Evolutionary conservation across 2,113 vertebrate species (phyloP).

Genomic region (Grallaria varia): DNA sequence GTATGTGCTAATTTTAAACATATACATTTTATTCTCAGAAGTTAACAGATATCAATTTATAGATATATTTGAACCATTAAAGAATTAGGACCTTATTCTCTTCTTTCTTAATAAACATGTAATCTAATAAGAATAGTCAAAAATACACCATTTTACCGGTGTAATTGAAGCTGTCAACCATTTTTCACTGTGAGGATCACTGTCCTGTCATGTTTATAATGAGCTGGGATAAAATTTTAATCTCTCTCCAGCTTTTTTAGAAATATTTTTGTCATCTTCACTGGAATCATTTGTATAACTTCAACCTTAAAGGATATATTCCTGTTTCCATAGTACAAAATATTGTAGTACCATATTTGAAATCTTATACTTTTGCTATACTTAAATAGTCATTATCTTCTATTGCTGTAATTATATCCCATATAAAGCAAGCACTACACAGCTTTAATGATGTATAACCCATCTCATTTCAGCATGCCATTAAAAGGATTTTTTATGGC

Average conservation of each 20-base stretch:
- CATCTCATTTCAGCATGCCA: neutral
- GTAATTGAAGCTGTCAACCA: neutral
- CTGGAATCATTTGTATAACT: neutral
- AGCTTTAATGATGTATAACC: slow-evolving; percentile 12
- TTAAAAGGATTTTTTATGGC: slow-evolving; percentile 23
- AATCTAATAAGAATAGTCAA: neutral
- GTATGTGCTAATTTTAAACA: neutral
- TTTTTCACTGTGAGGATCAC: neutral
- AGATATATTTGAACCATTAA: neutral
- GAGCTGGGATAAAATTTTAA: neutral
- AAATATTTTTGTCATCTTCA: neutral
- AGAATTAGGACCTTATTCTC: neutral
- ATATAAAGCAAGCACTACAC: slow-evolving; percentile 2
- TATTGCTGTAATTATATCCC: slow-evolving; percentile 18
- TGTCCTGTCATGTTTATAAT: neutral
- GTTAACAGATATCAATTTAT: neutral
- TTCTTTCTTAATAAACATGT: neutral
- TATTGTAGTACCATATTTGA: neutral
- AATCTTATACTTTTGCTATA: neutral
- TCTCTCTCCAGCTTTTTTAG: neutral
- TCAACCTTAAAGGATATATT: neutral
- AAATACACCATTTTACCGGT: neutral
- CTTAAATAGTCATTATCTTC: slow-evolving; percentile 38
- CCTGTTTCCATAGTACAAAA: neutral
- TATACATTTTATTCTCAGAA: neutral